Conservation (phyloP, 2,888 invertebrate genomes). For the Axea sp. region DNA sequence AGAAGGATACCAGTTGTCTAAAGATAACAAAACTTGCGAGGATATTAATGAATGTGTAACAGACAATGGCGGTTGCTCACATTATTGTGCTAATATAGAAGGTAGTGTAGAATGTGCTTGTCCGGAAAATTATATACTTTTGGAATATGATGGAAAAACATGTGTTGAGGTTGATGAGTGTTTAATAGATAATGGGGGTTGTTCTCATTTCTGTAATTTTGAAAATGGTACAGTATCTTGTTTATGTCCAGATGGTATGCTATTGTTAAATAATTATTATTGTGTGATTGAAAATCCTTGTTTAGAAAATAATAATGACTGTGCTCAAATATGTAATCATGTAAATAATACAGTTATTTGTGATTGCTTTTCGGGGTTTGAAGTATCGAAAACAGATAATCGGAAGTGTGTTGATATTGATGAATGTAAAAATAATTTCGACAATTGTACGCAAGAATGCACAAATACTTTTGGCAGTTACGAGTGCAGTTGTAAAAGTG, state of each 20-base stretch:
- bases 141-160: constrained; percentile 75
- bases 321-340: constrained; percentile 79
- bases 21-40: constrained; percentile 70
- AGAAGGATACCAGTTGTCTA: constrained; percentile 79
- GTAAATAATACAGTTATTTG: constrained; percentile 76
- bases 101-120: constrained; percentile 78
- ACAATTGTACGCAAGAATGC: constrained; percentile 79
- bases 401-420: constrained; percentile 78
- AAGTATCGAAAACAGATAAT: constrained; percentile 76
- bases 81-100: constrained; percentile 74
- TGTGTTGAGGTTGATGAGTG: constrained; percentile 82
- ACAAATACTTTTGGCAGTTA: constrained; percentile 80
- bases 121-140: constrained; percentile 79
- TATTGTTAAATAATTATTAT: constrained; percentile 69
- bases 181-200: constrained; percentile 79
- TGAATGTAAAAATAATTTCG: constrained; percentile 74
- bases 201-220: constrained; percentile 81
- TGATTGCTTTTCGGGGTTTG: constrained; percentile 81
- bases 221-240: constrained; percentile 80
- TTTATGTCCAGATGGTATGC: constrained; percentile 79
- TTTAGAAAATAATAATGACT: constrained; percentile 78
- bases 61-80: constrained; percentile 82
- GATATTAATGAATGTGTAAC: constrained; percentile 77
- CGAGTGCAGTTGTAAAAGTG: constrained; percentile 81
- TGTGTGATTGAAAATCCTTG: constrained; percentile 81